Evolutionary conservation across 2,113 vertebrate species (phyloP).

Genomic region (Ptychochromis oligacanthus): DNA sequence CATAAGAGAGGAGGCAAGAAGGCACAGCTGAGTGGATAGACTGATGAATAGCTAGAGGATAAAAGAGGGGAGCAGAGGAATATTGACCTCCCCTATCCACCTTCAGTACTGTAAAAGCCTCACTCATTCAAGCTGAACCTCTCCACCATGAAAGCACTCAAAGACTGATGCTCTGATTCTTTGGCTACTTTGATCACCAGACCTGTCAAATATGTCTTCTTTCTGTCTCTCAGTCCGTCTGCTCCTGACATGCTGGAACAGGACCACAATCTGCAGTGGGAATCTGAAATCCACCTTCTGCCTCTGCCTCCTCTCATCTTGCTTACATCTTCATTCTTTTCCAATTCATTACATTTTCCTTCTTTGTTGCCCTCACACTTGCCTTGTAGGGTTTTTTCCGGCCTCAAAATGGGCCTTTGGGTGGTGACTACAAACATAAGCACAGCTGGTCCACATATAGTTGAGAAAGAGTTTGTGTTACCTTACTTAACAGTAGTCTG

Average conservation of each 20-base stretch:
- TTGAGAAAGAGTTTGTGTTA: neutral
- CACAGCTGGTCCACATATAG: neutral
- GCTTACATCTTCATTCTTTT: neutral
- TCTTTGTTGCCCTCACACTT: neutral
- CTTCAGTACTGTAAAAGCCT: neutral
- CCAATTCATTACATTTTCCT: neutral
- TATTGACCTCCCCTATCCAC: slow-evolving; percentile 27
- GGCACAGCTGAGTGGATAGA: neutral
- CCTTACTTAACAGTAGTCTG: neutral
- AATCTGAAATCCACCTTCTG: slow-evolving; percentile 12
- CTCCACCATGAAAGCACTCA: slow-evolving; percentile 8
- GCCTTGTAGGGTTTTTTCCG: neutral
- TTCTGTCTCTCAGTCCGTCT: slow-evolving; percentile 20
- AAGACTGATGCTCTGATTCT: slow-evolving; percentile 13
- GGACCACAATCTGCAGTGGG: neutral
- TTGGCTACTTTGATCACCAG: slow-evolving; percentile 23
- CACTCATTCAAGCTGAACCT: slow-evolving; percentile 11
- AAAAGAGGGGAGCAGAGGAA: neutral
- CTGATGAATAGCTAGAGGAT: slow-evolving; percentile 18
- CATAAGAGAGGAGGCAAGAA: neutral
- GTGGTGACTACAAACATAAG: neutral
- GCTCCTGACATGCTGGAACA: slow-evolving; percentile 25
- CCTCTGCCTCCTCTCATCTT: slow-evolving; percentile 2
- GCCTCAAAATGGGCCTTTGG: neutral
- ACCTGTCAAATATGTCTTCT: slow-evolving; percentile 35